phyloP scores from a whole-genome alignment of 1,140 invertebrate genomes.

The Conus ventricosus region DNA sequence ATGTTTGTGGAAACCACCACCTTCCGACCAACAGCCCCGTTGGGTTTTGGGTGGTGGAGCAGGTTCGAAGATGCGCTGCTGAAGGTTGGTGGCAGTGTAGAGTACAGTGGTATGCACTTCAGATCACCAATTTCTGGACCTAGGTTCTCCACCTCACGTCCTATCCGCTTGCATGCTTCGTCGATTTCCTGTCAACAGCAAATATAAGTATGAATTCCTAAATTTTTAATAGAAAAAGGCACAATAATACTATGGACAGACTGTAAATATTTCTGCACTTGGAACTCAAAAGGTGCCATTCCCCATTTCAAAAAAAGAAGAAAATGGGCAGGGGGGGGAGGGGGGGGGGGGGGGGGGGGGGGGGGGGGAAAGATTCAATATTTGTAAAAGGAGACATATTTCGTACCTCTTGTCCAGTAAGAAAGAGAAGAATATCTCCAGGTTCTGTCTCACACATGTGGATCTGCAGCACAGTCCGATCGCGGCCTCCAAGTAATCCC shows the following conservation, averaged over 20 bases:
- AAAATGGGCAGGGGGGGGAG: too few species aligned
- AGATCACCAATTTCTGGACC: slow-evolving; percentile 97
- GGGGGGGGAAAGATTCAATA: too few species aligned
- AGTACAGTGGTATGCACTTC: slow-evolving; percentile 99
- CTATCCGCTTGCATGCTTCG: slow-evolving; percentile 98
- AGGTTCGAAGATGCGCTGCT: slow-evolving; percentile 98
- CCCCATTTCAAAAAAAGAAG: too few species aligned
- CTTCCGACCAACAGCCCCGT: slow-evolving; percentile 96
- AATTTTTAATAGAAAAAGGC: too few species aligned
- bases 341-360: too few species aligned
- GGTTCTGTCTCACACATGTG: slow-evolving; percentile 98
- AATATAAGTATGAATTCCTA: background rate
- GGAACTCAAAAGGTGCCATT: too few species aligned
- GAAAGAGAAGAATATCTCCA: slow-evolving; percentile 95
- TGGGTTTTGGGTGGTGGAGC: slow-evolving; percentile 90
- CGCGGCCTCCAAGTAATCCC: slow-evolving; percentile 98
- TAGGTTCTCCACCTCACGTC: slow-evolving; percentile 96
- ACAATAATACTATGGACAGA: too few species aligned
- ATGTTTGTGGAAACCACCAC: slow-evolving; percentile 99
- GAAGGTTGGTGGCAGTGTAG: slow-evolving; percentile 96
- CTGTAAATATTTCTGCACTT: too few species aligned
- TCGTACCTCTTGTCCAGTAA: slow-evolving; percentile 89
- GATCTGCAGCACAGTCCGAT: slow-evolving; percentile 99
- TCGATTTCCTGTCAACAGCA: slow-evolving; percentile 91
- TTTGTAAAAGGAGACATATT: too few species aligned